These are phyloP conservation scores for Andrena marginata DNA, from an alignment of 2,888 invertebrate species.

Conservation along the genomic window DNA sequence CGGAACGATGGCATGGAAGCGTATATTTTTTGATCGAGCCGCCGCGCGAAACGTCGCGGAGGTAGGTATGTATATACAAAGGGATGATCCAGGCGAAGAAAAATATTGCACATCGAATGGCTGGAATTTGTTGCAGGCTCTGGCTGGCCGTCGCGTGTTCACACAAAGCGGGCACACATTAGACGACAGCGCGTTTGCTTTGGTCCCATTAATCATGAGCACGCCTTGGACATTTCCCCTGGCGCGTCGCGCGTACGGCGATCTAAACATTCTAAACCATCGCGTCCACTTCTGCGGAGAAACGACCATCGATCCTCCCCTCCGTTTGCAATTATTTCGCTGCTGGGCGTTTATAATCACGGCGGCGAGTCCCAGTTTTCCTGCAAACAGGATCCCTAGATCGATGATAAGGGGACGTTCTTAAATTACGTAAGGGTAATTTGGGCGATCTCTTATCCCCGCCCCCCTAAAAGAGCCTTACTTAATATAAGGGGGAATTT, in stretches of 20 bases:
- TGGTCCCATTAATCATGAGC: slow-evolving; percentile 52
- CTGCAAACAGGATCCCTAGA: too few species aligned
- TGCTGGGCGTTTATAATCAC: slow-evolving; percentile 19
- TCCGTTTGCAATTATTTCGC: slow-evolving; percentile 28
- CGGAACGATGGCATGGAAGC: neutral
- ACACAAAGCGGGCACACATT: slow-evolving; percentile 17
- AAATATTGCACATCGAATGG: neutral
- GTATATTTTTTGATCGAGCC: slow-evolving; percentile 13
- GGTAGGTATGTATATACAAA: neutral
- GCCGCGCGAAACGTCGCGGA: neutral
- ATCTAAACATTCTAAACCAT: slow-evolving; percentile 22
- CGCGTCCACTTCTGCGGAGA: neutral
- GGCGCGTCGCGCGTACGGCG: slow-evolving; percentile 1
- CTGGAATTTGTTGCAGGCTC: slow-evolving; percentile 11
- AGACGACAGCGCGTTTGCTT: slow-evolving; percentile 32
- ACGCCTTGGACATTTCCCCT: slow-evolving; percentile 25
- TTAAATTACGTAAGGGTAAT: too few species aligned
- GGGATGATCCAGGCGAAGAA: neutral
- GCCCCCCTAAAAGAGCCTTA: too few species aligned
- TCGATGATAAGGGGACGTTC: too few species aligned
- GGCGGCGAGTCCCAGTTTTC: too few species aligned
- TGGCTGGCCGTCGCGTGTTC: slow-evolving; percentile 15
- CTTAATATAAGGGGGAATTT: too few species aligned
- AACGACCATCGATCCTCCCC: slow-evolving; percentile 37
- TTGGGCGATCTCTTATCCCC: too few species aligned